Base-by-base conservation (phyloP, 2,888 invertebrate species). In the Xanthorhoe spadicearia region DNA sequence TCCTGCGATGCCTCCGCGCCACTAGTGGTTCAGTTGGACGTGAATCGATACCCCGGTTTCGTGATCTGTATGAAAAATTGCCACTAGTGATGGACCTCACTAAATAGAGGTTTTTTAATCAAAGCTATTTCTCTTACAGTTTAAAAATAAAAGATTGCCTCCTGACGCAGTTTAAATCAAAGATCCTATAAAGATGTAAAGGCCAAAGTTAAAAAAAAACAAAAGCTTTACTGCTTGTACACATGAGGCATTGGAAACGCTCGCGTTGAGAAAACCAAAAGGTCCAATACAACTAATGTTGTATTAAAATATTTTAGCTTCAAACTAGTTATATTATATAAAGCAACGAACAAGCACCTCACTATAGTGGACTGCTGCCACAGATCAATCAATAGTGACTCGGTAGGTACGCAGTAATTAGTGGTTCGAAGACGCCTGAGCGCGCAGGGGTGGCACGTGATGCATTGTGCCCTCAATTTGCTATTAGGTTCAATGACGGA, bases 21-120 rank as follows among this genome's bases (percentile, higher is more conserved):
- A 69, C 74, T 68, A 79, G 81, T 77, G 80, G 84, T 86, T 84
- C 83, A 79, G 74, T 78, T 78, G 79, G 81, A 84, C 83, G 74
- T 76, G 79, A 84, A 90, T 90, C 90, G 87, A 90, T 89, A 84
- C 74, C 75, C 78, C 83, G 82, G 81, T 77, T 89, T 83, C 91
- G 90, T 91, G 91, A 90, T 89, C 89, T 87, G 91, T 84, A 82
- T 91, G 87, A 90, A 90, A 90, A 90, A 89, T 89, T 28, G 54
- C 53, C 4, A 51, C 46, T 46, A 51, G 61, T 55, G 58, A 19
- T 58, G 54, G 49, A 7, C 49, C 10, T 51, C 1, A 6, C 18
- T n/a, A n/a, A n/a, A n/a, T n/a, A n/a, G 35, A 32, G 17, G 23
- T 9, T 7, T 32, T 32, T 6, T 32, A 38, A 38, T 38, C 46